Percentiles rank a stretch among this genome's conserved stretches.
These are phyloP conservation scores for Cheilosia vulpina DNA, from an alignment of 2,888 invertebrate genomes.

Conservation along the genomic window DNA sequence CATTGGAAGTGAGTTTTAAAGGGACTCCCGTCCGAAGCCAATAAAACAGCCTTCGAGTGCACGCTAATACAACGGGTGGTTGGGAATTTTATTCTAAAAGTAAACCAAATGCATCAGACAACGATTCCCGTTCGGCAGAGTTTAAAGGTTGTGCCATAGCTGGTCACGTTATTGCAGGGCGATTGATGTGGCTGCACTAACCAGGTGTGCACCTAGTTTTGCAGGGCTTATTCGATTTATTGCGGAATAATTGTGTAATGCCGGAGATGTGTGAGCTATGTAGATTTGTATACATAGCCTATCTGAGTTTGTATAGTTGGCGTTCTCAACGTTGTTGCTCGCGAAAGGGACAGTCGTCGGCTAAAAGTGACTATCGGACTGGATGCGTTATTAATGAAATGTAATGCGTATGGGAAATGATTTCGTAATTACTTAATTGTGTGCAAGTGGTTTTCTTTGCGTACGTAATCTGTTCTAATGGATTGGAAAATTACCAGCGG, in stretches of 20 bases:
- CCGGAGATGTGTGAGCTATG: slow-evolving; percentile 21
- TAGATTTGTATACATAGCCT: neutral
- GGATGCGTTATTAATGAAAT: slow-evolving; percentile 70
- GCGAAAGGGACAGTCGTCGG: slow-evolving; percentile 44
- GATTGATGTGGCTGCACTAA: slow-evolving; percentile 17
- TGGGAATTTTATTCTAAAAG: slow-evolving; percentile 40
- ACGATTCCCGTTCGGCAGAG: neutral
- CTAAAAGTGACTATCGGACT: slow-evolving; percentile 65
- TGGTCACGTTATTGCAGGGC: slow-evolving; percentile 17
- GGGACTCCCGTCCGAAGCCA: slow-evolving; percentile 20
- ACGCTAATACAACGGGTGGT: slow-evolving; percentile 7
- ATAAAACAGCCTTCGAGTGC: slow-evolving; percentile 38
- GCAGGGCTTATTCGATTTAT: slow-evolving; percentile 50
- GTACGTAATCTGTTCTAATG: slow-evolving; percentile 56
- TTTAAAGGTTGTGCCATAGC: slow-evolving; percentile 35
- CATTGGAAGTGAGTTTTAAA: slow-evolving; percentile 26
- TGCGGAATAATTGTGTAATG: slow-evolving; percentile 52
- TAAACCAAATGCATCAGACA: slow-evolving; percentile 54
- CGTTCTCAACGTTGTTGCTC: neutral
- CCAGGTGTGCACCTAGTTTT: slow-evolving; percentile 35
- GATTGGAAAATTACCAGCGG: slow-evolving; percentile 59
- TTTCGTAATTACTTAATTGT: slow-evolving; percentile 69
- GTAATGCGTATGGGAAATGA: slow-evolving; percentile 65
- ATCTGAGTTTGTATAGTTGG: neutral
- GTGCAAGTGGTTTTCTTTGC: slow-evolving; percentile 64